These are phyloP conservation scores for Venustaconcha ellipsiformis DNA, from an alignment of 1,140 invertebrate species.

Conservation along the genomic window DNA sequence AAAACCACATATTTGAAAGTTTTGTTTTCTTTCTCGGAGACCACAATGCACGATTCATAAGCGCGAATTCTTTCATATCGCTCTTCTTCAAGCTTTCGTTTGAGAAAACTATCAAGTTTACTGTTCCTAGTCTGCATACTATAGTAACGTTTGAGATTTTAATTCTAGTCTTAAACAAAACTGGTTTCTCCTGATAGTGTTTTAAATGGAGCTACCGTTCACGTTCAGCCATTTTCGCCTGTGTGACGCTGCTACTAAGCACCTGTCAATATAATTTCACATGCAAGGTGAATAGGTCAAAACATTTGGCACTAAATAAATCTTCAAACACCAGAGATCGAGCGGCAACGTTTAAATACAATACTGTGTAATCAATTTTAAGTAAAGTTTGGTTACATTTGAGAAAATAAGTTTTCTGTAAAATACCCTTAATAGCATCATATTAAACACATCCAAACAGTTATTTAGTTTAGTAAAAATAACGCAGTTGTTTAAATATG, in stretches of 20 bases:
- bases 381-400: no score
- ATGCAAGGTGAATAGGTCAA: conserved; percentile 34
- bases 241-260: conserved; percentile 41
- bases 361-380: no score
- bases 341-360: no score
- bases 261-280: conserved; percentile 35
- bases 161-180: background rate
- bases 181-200: conserved; percentile 4
- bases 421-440: no score
- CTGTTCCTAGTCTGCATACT: conserved; percentile 57
- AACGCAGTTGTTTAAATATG: no score
- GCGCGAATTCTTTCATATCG: conserved; percentile 64
- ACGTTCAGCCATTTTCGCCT: conserved; percentile 15
- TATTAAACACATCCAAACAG: no score
- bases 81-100: conserved; percentile 56
- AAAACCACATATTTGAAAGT: conserved; percentile 65
- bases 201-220: conserved; percentile 8
- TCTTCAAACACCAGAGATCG: no score
- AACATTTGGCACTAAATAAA: no score
- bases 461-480: no score
- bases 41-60: conserved; percentile 67
- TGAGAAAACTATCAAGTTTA: conserved; percentile 66
- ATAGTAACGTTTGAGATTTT: background rate
- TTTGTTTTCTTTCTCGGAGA: conserved; percentile 65
- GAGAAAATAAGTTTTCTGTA: no score